phyloP scores from a whole-genome alignment of 2,113 vertebrate species.

The Tringa solitaria region DNA sequence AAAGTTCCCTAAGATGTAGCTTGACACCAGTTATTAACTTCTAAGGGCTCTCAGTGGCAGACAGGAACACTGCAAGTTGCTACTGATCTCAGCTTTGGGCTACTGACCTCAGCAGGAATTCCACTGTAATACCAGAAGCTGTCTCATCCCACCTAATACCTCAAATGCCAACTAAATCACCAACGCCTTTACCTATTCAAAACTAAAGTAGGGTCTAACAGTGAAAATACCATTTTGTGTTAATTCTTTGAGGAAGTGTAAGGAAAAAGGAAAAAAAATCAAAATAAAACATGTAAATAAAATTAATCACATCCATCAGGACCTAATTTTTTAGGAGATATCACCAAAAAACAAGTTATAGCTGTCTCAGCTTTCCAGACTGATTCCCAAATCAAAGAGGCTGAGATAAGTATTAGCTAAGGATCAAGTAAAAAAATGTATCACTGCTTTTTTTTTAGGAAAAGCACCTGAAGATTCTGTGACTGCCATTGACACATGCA shows the following conservation, averaged over 20 bases:
- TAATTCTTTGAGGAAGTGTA: not conserved
- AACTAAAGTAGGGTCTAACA: not conserved
- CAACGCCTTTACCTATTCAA: not conserved
- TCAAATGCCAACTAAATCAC: not conserved
- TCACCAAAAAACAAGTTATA: not conserved
- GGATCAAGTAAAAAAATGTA: not conserved
- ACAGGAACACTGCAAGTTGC: not conserved
- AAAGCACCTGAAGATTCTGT: not conserved
- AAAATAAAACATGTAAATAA: not conserved
- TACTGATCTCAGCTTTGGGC: not conserved
- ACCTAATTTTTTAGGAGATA: not conserved
- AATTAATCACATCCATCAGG: not conserved
- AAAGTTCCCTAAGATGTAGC: not conserved
- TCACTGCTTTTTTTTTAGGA: not conserved
- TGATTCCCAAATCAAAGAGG: not conserved
- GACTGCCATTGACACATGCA: not conserved
- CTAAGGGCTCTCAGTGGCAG: not conserved
- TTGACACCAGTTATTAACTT: not conserved
- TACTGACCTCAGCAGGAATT: not conserved
- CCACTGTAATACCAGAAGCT: not conserved
- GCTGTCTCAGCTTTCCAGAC: not conserved
- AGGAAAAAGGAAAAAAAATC: not conserved
- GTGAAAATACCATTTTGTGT: not conserved
- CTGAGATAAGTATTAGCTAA: not conserved
- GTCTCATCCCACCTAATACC: not conserved